phyloP scores from a whole-genome alignment of 2,797 vertebrate species.

The Iguana delicatissima region DNA sequence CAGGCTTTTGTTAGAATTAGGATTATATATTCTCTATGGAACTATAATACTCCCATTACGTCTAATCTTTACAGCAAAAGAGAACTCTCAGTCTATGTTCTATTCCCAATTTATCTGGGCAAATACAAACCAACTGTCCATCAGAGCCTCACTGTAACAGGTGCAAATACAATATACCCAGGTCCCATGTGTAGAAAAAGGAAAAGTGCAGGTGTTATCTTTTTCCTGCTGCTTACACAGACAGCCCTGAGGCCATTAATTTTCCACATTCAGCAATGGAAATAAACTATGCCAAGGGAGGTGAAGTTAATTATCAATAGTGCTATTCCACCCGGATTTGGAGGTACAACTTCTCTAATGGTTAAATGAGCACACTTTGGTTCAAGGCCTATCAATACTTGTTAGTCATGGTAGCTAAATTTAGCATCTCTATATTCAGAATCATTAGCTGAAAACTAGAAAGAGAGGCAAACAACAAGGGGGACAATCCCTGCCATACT shows the following conservation, averaged over 20 bases:
- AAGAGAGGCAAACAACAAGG: not conserved
- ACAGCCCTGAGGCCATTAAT: not conserved
- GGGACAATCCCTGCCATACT: not conserved
- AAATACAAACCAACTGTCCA: not conserved
- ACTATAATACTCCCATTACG: not conserved
- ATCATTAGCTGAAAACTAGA: not conserved
- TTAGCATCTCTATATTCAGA: not conserved
- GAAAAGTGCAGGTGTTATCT: constrained; percentile 3
- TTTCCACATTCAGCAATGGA: constrained; percentile 25
- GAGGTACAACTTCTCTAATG: not conserved
- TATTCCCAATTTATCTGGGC: not conserved
- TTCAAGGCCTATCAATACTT: not conserved
- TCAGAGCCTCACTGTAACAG: not conserved
- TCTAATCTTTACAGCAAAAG: not conserved
- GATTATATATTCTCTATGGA: not conserved
- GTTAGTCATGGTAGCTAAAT: not conserved
- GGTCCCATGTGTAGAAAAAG: not conserved
- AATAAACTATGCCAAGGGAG: constrained; percentile 19
- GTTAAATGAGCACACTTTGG: not conserved
- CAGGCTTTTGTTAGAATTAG: not conserved
- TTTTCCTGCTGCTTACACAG: not conserved
- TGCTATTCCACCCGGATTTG: constrained; percentile 21
- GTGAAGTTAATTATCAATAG: not conserved
- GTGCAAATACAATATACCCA: not conserved
- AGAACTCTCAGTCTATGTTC: not conserved